Evolutionary conservation across 2,888 invertebrate species (phyloP).

Genomic region (Zonitis immaculata): DNA sequence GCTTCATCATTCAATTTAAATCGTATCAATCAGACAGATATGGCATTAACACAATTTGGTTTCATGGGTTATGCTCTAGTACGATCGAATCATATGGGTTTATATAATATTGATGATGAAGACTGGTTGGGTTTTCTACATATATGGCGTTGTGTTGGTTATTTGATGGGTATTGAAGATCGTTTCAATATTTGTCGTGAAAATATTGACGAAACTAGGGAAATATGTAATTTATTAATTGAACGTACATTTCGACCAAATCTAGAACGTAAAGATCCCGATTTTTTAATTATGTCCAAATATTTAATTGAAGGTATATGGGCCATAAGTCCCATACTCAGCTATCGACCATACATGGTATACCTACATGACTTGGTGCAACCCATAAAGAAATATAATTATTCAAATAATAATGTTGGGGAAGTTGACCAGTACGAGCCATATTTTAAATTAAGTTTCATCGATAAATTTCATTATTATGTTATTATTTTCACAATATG

Average conservation of each 20-base stretch:
- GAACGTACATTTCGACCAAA: conserved; percentile 60
- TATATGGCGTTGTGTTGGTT: conserved; percentile 78
- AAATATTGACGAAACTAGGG: conserved; percentile 58
- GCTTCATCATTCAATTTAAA: conserved; percentile 51
- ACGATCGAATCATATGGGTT: conserved; percentile 60
- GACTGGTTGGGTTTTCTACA: conserved; percentile 74
- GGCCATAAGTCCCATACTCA: conserved; percentile 60
- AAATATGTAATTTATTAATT: conserved; percentile 56
- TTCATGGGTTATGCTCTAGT: conserved; percentile 69
- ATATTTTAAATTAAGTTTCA: conserved; percentile 11
- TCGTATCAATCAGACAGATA: conserved; percentile 73
- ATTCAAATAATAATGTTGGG: conserved; percentile 13
- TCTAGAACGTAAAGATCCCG: conserved; percentile 55
- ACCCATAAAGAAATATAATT: not conserved
- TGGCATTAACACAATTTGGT: conserved; percentile 83
- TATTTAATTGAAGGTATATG: conserved; percentile 65
- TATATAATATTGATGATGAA: conserved; percentile 55
- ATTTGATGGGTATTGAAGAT: conserved; percentile 77
- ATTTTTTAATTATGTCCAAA: conserved; percentile 61
- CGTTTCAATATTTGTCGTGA: conserved; percentile 66
- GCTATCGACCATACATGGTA: conserved; percentile 56
- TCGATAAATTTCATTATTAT: conserved; percentile 16
- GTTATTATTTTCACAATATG: conserved; percentile 16
- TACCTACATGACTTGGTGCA: conserved; percentile 27
- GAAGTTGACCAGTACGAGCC: too few species aligned